These are phyloP conservation scores for Halocynthia aurantium DNA, from an alignment of 23 tunicate species.

Conservation along the genomic window DNA sequence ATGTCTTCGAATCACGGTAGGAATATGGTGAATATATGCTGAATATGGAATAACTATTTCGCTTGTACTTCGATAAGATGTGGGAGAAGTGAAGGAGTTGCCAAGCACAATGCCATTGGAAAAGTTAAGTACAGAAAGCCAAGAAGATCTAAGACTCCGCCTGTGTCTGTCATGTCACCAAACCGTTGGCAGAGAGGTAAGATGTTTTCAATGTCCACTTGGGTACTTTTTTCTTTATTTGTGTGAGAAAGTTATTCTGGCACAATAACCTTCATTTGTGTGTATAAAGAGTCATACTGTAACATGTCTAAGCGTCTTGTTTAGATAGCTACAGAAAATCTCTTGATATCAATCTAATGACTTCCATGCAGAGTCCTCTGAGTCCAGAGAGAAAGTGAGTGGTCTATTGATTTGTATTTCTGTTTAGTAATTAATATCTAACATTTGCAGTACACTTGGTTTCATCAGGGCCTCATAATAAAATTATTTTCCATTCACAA, in stretches of 20 bases:
- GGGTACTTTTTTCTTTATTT: not conserved
- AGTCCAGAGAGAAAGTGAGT: constrained; percentile 80
- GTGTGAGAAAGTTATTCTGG: not conserved
- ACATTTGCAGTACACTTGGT: not conserved
- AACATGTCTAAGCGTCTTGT: too few species aligned
- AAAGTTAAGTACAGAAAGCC: not conserved
- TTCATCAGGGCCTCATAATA: not conserved
- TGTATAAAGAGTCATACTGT: too few species aligned
- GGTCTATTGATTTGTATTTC: not conserved
- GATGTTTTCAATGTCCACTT: not conserved
- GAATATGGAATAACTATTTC: too few species aligned
- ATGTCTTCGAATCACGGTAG: not conserved
- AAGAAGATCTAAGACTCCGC: constrained; percentile 71
- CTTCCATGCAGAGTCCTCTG: constrained; percentile 34
- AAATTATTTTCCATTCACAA: not conserved
- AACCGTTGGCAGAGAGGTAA: constrained; percentile 25
- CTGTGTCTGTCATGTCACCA: constrained; percentile 44
- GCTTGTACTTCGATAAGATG: too few species aligned
- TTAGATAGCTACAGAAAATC: constrained; percentile 54
- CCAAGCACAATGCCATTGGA: too few species aligned
- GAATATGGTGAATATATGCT: too few species aligned
- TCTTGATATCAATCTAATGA: constrained; percentile 18
- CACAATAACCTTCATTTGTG: too few species aligned
- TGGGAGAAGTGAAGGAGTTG: too few species aligned
- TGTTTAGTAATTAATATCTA: not conserved